Conservation (phyloP, 2,888 invertebrate genomes). For the Stratiomys singularior region DNA sequence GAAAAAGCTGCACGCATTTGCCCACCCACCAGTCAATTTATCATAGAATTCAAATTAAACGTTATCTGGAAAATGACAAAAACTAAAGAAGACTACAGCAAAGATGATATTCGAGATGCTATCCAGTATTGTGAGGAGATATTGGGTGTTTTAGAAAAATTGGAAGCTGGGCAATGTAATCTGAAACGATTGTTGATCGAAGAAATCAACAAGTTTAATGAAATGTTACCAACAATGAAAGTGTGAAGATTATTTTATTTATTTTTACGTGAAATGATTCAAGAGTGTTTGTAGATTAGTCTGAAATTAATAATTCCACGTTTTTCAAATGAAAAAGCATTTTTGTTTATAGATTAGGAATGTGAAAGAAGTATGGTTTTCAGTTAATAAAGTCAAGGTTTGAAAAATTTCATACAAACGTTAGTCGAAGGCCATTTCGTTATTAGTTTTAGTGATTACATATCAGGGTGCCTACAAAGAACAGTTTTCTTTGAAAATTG, state of each 20-base stretch:
- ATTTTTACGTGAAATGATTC: not conserved
- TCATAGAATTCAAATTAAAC: conserved; percentile 64
- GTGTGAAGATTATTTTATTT: no score
- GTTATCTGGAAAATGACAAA: conserved; percentile 65
- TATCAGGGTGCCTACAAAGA: no score
- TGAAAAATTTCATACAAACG: no score
- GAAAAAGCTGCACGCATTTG: conserved; percentile 62
- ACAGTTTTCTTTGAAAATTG: no score
- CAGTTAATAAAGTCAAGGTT: no score
- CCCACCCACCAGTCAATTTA: conserved; percentile 63
- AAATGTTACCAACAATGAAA: not conserved
- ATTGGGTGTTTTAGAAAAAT: conserved; percentile 60
- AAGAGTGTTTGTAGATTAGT: no score
- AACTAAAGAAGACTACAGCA: conserved; percentile 57
- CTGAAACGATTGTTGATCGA: conserved; percentile 61
- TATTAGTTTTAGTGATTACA: no score
- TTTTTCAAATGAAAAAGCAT: no score
- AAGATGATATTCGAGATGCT: conserved; percentile 59
- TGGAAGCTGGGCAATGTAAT: conserved; percentile 64
- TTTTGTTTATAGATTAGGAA: no score
- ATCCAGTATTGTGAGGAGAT: conserved; percentile 64
- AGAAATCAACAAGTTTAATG: conserved; percentile 57
- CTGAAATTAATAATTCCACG: no score
- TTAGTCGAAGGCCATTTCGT: no score
- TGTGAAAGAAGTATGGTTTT: no score